These are phyloP conservation scores for Morone saxatilis DNA, from an alignment of 2,113 vertebrate genomes.

Conservation along the genomic window DNA sequence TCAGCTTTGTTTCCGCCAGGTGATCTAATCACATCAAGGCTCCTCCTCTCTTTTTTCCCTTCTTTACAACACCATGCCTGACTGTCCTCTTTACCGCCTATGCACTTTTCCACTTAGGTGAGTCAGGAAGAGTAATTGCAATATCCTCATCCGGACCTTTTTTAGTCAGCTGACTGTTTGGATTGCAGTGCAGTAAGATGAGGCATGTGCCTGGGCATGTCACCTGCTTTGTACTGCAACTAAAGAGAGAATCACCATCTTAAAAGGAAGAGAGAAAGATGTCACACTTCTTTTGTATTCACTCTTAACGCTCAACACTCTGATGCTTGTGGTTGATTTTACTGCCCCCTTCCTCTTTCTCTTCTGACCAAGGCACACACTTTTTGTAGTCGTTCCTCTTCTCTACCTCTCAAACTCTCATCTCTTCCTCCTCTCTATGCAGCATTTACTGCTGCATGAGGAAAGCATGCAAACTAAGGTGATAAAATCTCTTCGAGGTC, in stretches of 20 bases:
- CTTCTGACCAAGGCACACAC: slow-evolving; percentile 21
- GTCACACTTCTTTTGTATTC: slow-evolving; percentile 22
- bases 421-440: slow-evolving; percentile 48
- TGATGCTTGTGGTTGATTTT: slow-evolving; percentile 40
- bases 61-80: neutral
- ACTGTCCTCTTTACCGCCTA: neutral
- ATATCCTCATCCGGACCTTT: neutral
- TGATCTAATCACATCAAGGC: slow-evolving; percentile 21
- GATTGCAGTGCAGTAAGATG: neutral
- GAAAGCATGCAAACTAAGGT: slow-evolving; percentile 41
- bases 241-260: neutral
- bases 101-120: slow-evolving; percentile 24
- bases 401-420: slow-evolving; percentile 26
- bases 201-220: slow-evolving; percentile 33
- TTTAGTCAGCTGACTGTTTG: slow-evolving; percentile 37
- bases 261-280: slow-evolving; percentile 15
- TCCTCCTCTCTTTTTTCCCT: neutral
- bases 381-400: slow-evolving; percentile 55
- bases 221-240: neutral
- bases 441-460: slow-evolving; percentile 4
- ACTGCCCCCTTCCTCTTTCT: slow-evolving; percentile 60
- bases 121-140: slow-evolving; percentile 1
- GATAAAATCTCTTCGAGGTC: slow-evolving; percentile 19
- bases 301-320: slow-evolving; percentile 5
- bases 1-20: neutral